Conservation (phyloP, 2,113 vertebrate species). For the Ovis canadensis region DNA sequence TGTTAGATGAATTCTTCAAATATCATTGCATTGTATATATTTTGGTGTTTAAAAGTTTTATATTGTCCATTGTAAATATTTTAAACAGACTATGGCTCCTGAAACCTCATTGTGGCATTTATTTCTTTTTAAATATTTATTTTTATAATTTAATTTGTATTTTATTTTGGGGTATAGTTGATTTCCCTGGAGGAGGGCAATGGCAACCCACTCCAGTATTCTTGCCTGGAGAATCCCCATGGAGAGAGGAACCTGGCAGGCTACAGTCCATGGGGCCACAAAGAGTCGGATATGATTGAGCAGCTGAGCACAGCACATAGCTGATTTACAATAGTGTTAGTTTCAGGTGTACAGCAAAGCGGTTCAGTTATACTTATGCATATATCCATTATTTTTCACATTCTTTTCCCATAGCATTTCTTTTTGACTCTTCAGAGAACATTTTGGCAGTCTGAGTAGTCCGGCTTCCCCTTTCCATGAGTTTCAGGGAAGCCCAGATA, state of each 20-base stretch:
- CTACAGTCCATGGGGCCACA: background rate
- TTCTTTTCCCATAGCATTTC: background rate
- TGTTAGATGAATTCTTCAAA: background rate
- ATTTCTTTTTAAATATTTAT: background rate
- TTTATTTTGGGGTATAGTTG: background rate
- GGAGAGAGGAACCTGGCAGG: background rate
- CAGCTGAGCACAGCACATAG: rapidly evolving
- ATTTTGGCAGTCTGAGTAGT: background rate
- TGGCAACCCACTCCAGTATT: background rate
- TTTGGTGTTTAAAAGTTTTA: background rate
- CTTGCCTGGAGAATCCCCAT: background rate
- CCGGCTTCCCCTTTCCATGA: rapidly evolving
- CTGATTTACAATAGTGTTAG: background rate
- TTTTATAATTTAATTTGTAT: background rate
- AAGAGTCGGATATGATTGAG: background rate
- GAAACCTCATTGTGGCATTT: background rate
- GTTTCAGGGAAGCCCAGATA: background rate
- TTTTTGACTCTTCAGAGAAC: background rate
- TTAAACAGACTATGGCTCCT: background rate
- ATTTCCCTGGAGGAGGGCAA: background rate
- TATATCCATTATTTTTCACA: background rate
- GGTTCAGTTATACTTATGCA: background rate
- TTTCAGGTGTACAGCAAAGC: background rate
- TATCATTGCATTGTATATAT: background rate
- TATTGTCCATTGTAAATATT: background rate